phyloP scores from a whole-genome alignment of 2,888 invertebrate species.

The Mesoligia furuncula region DNA sequence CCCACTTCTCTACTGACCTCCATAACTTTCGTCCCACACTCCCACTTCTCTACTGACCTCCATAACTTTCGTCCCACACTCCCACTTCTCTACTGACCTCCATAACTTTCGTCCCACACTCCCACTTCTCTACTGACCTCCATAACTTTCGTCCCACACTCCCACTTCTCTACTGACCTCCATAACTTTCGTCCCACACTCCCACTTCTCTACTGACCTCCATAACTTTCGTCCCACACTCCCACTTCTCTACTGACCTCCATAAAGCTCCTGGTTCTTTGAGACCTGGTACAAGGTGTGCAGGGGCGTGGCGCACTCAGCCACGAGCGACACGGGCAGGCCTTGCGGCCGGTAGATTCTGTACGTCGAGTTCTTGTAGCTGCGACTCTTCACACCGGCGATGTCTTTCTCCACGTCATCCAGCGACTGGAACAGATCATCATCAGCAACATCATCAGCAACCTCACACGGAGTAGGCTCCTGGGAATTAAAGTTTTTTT shows the following conservation, averaged over 20 bases:
- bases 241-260: conserved; percentile 64
- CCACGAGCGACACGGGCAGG: conserved; percentile 85
- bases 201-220: no score
- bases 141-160: no score
- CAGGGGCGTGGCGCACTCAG: conserved; percentile 92
- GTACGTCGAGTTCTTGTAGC: conserved; percentile 91
- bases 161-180: no score
- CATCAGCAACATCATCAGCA: conserved; percentile 56
- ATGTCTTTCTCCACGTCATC: conserved; percentile 86
- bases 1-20: conserved; percentile 64
- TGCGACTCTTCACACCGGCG: conserved; percentile 90
- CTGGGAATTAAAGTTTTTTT: conserved; percentile 39
- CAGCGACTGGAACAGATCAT: conserved; percentile 81
- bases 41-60: no score
- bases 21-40: no score
- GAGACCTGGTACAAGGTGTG: conserved; percentile 89
- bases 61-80: no score
- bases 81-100: no score
- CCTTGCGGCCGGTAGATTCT: conserved; percentile 82
- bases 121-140: no score
- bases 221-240: neutral
- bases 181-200: no score
- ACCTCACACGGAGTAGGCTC: conserved; percentile 22
- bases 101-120: no score
- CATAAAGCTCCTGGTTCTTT: conserved; percentile 73